phyloP scores from a whole-genome alignment of 1,140 invertebrate genomes.

The Scaptomyza graminum region DNA sequence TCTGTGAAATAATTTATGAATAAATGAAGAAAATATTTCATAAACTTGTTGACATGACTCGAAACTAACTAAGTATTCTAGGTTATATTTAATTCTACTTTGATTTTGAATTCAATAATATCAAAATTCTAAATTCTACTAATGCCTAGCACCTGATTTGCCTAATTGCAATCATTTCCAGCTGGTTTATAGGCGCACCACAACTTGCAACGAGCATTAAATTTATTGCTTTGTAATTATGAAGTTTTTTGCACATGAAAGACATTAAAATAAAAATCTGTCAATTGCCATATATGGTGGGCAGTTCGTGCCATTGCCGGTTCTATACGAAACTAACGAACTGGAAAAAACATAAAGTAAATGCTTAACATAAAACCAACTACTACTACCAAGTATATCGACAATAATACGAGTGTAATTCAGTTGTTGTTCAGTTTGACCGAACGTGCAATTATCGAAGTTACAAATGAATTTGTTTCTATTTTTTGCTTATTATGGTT shows the following conservation, averaged over 20 bases:
- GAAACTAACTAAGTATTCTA: too few relatives aligned
- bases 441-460: slow-evolving; percentile 69
- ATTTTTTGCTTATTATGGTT: slow-evolving; percentile 48
- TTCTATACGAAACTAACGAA: slow-evolving; percentile 30
- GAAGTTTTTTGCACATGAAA: too few relatives aligned
- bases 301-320: slow-evolving; percentile 32
- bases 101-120: too few relatives aligned
- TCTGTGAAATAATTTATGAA: too few relatives aligned
- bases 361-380: slow-evolving; percentile 8
- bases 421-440: slow-evolving; percentile 15
- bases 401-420: neutral
- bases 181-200: slow-evolving; percentile 10
- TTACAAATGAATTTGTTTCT: slow-evolving; percentile 58
- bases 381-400: neutral
- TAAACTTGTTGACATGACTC: too few relatives aligned
- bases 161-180: neutral
- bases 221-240: slow-evolving; percentile 36
- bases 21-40: too few relatives aligned
- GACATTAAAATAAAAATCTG: slow-evolving; percentile 19
- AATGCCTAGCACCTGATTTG: too few relatives aligned
- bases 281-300: slow-evolving; percentile 38
- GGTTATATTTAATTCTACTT: too few relatives aligned
- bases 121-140: too few relatives aligned
- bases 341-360: slow-evolving; percentile 22
- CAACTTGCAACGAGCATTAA: slow-evolving; percentile 16